Conservation (phyloP, 2,797 vertebrate species). For the Smutsia gigantea region DNA sequence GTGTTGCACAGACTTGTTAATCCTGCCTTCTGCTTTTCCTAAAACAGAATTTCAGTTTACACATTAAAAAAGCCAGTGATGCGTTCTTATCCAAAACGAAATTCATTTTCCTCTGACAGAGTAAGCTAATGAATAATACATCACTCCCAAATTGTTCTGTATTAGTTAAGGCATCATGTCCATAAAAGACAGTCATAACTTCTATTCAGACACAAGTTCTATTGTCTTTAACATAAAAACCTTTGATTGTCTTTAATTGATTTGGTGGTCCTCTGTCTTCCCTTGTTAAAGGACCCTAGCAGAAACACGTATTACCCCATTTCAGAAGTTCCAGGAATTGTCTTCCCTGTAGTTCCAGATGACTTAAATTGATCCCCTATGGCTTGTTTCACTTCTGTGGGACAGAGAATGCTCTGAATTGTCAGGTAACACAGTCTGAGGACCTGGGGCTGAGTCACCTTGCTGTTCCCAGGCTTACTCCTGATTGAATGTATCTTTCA, state of each 20-base stretch:
- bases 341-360: too few species aligned
- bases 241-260: background rate
- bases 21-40: background rate
- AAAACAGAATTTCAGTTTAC: background rate
- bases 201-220: too few species aligned
- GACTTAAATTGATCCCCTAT: background rate
- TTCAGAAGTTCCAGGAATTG: background rate
- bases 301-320: background rate
- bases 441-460: background rate
- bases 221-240: background rate
- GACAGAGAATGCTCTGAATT: background rate
- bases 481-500: background rate
- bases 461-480: background rate
- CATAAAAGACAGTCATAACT: background rate
- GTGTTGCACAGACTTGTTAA: background rate
- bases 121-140: background rate
- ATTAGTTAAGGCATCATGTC: background rate
- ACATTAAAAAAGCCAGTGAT: background rate
- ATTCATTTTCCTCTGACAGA: background rate
- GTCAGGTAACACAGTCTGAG: rapidly evolving
- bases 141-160: background rate
- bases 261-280: background rate
- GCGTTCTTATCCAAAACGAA: too few species aligned
- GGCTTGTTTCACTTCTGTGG: background rate
- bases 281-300: background rate